These are phyloP conservation scores for Ophion ellenae DNA, from an alignment of 2,888 invertebrate species.

Conservation along the genomic window DNA sequence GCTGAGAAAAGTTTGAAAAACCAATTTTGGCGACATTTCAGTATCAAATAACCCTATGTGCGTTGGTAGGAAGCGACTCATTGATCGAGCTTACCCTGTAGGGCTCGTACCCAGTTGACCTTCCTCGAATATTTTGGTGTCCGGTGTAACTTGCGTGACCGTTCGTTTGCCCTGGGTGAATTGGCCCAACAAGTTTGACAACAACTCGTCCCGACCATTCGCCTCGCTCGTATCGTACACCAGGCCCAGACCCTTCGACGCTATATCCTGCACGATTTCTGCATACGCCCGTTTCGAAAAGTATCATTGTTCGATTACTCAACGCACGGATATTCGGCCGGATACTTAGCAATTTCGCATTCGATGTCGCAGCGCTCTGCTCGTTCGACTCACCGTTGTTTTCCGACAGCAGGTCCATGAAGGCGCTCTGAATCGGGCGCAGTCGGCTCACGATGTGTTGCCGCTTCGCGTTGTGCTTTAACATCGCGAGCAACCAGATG, in stretches of 20 bases:
- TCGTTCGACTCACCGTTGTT: conserved; percentile 89
- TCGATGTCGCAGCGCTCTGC: background rate
- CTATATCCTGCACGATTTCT: conserved; percentile 97
- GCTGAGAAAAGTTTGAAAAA: too few species aligned
- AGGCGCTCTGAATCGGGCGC: conserved; percentile 89
- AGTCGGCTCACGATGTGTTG: conserved; percentile 87
- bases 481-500: conserved; percentile 93
- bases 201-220: conserved; percentile 89
- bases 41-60: too few species aligned
- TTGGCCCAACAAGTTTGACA: conserved; percentile 92
- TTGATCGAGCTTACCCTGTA: conserved; percentile 88
- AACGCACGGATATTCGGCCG: background rate
- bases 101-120: conserved; percentile 94
- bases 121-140: conserved; percentile 95
- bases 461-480: conserved; percentile 91
- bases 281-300: conserved; percentile 58
- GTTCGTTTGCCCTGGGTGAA: conserved; percentile 91
- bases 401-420: conserved; percentile 94
- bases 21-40: too few species aligned
- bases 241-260: conserved; percentile 94
- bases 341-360: background rate
- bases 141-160: conserved; percentile 90
- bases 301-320: background rate
- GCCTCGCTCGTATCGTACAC: conserved; percentile 93
- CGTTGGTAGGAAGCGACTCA: background rate